These are phyloP conservation scores for Drosophila macrospina DNA, from an alignment of 2,888 invertebrate species.

Conservation along the genomic window DNA sequence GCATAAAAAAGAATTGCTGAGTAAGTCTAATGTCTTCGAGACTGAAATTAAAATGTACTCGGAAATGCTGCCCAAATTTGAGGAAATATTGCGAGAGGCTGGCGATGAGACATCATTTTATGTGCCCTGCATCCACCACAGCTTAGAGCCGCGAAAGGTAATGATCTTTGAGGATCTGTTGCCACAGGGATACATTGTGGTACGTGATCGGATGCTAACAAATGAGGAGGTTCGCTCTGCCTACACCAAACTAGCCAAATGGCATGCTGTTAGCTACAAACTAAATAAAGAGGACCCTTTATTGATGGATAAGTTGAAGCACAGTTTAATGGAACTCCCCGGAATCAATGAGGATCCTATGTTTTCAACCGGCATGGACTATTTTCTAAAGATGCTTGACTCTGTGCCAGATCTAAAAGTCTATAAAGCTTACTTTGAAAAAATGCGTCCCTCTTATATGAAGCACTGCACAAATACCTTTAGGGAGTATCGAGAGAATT, in stretches of 20 bases:
- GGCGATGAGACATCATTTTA: slow-evolving; percentile 55
- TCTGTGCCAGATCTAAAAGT: slow-evolving; percentile 44
- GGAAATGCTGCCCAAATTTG: slow-evolving; percentile 71
- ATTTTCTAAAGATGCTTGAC: slow-evolving; percentile 57
- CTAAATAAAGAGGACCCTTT: slow-evolving; percentile 76
- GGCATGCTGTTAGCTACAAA: slow-evolving; percentile 44
- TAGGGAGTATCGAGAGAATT: slow-evolving; percentile 31
- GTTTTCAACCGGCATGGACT: slow-evolving; percentile 44
- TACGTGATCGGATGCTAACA: slow-evolving; percentile 4
- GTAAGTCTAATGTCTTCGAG: slow-evolving; percentile 57
- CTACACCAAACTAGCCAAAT: slow-evolving; percentile 18
- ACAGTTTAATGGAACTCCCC: slow-evolving; percentile 78
- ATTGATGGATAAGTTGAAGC: slow-evolving; percentile 57
- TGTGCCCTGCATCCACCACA: slow-evolving; percentile 45
- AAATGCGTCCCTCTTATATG: slow-evolving; percentile 34
- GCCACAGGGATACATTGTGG: slow-evolving; percentile 12
- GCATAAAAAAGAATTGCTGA: slow-evolving; percentile 66
- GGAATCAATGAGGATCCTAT: slow-evolving; percentile 41
- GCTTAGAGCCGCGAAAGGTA: slow-evolving; percentile 30
- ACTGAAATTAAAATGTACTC: slow-evolving; percentile 75
- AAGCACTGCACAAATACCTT: slow-evolving; percentile 16
- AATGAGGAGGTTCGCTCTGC: slow-evolving; percentile 13
- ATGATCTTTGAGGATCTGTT: slow-evolving; percentile 29
- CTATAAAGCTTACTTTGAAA: slow-evolving; percentile 55
- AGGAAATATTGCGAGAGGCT: slow-evolving; percentile 54